These are phyloP conservation scores for Dendroctonus valens DNA, from an alignment of 1,140 invertebrate genomes.

Conservation along the genomic window DNA sequence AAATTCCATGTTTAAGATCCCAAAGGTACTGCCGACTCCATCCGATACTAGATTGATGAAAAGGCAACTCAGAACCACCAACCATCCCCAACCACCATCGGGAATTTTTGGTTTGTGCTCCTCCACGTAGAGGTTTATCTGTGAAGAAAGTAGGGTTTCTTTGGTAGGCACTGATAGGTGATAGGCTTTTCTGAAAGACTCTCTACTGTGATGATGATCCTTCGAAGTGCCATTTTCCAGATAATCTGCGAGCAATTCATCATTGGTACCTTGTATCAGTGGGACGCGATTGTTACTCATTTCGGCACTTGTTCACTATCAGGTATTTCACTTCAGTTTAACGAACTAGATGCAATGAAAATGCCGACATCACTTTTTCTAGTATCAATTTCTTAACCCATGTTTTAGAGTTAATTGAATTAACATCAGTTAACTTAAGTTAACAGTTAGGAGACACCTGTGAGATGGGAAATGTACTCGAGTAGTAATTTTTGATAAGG, in stretches of 20 bases:
- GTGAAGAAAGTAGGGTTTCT: slow-evolving; percentile 33
- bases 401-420: too few species aligned
- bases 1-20: slow-evolving; percentile 84
- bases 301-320: too few species aligned
- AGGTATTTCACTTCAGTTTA: too few species aligned
- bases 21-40: slow-evolving; percentile 91
- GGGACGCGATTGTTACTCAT: too few species aligned
- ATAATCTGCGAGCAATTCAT: background rate
- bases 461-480: too few species aligned
- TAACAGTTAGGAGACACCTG: too few species aligned
- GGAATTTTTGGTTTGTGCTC: slow-evolving; percentile 57
- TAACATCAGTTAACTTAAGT: too few species aligned
- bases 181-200: slow-evolving; percentile 20
- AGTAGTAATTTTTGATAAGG: too few species aligned
- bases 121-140: slow-evolving; percentile 29
- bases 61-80: slow-evolving; percentile 81
- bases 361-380: too few species aligned
- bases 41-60: slow-evolving; percentile 89
- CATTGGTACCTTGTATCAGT: too few species aligned
- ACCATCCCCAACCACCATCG: slow-evolving; percentile 82
- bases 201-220: background rate
- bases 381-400: too few species aligned
- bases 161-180: slow-evolving; percentile 20
- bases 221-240: background rate
- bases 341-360: too few species aligned